Evolutionary conservation across 2,797 vertebrate species (phyloP), one percentile per base, ranked within the genome.

Genomic region (Emydoidea blandingii): DNA sequence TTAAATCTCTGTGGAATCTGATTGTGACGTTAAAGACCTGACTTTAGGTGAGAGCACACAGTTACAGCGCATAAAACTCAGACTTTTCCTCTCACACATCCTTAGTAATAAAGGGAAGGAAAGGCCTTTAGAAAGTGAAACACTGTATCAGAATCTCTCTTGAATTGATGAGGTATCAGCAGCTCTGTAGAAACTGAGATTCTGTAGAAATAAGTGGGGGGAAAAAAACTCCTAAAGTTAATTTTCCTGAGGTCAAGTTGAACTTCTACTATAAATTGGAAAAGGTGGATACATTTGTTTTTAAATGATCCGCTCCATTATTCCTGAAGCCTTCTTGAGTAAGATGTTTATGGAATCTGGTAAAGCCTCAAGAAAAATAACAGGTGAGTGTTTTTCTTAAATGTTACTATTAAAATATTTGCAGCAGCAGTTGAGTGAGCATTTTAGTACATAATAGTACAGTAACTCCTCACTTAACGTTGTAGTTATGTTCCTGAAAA

Each of bases 371-470:
- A 88, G 12, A 16, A 80, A 78, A 83, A 2, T 79, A 12, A 78
- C n/a, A 89, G 47, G 10, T 62, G 59, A 16, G 14, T n/a, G 62
- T 57, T 94, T 23, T 74, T 74, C 74, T 92, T 50, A 27, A 81
- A 29, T 79, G 82, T 91, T 79, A 3, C 95, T 97, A 83, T 89
- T 96, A 92, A 97, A 97, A 89, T 15, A 10, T 95, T 97, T 97
- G 95, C 95, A 97, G 97, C 95, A 97, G 95, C 92, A 95, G 95
- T 95, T 93, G 86, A 95, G 76, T 62, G 81, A 49, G 44, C 12
- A 11, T 18, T 86, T 86, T 83, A 86, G 78, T 18, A 44, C 12
- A 6, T 37, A 76, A 27, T 68, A 31, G 57, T 21, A 50, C 50
- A 50, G 50, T 50, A 50, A 50, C 50, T 50, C 50, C 15, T 50